These are phyloP conservation scores for Caenorhabditis doughertyi DNA, from an alignment of 2,888 invertebrate species.

Conservation along the genomic window DNA sequence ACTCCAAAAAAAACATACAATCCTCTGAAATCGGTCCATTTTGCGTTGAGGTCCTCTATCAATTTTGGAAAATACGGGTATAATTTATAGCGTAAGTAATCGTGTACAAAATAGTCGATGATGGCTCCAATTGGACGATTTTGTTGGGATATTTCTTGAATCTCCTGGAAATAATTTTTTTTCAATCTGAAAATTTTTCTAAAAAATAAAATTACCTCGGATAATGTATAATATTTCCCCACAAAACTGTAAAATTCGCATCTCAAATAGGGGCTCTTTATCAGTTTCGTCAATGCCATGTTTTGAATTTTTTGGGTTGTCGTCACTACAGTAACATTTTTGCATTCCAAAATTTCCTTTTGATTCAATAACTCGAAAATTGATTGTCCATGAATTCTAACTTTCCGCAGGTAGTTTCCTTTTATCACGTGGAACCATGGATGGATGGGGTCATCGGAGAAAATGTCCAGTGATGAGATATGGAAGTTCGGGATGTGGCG, in stretches of 20 bases:
- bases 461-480: background rate
- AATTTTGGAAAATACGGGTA: constrained; percentile 23
- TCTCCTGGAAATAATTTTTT: constrained; percentile 12
- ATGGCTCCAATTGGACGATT: constrained; percentile 20
- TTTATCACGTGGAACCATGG: background rate
- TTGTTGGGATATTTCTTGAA: background rate
- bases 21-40: no score
- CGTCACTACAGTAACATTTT: background rate
- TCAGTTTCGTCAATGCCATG: background rate
- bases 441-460: background rate
- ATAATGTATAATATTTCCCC: constrained; percentile 5
- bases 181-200: background rate
- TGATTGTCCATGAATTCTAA: background rate
- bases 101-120: constrained; percentile 13
- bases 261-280: background rate
- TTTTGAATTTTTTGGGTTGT: background rate
- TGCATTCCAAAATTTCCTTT: background rate
- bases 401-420: background rate
- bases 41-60: constrained; percentile 1
- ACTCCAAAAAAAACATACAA: no score
- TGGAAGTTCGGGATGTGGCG: background rate
- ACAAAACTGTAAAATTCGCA: background rate
- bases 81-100: constrained; percentile 5
- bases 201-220: constrained; percentile 4
- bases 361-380: constrained; percentile 1